Evolutionary conservation across 2,888 invertebrate species (phyloP).

Genomic region (Scaptomyza tumidula): DNA sequence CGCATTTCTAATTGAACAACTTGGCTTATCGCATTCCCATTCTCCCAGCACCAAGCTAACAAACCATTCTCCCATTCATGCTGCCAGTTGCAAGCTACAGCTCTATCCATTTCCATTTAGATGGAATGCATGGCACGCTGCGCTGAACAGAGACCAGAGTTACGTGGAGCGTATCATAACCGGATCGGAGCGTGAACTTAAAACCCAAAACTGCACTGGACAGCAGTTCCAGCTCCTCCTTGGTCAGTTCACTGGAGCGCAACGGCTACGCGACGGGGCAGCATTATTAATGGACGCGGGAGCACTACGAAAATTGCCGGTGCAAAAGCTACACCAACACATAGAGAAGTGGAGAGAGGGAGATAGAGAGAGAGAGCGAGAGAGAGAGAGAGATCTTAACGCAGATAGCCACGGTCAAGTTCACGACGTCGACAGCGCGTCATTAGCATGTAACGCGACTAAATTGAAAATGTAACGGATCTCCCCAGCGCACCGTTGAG

Average conservation of each 20-base stretch:
- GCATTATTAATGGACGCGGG: slow-evolving; percentile 71
- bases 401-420: slow-evolving; percentile 84
- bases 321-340: slow-evolving; percentile 38
- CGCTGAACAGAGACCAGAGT: slow-evolving; percentile 61
- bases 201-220: slow-evolving; percentile 65
- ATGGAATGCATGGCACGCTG: slow-evolving; percentile 77
- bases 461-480: slow-evolving; percentile 83
- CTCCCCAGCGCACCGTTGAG: slow-evolving; percentile 27
- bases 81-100: slow-evolving; percentile 8
- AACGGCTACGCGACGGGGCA: slow-evolving; percentile 40
- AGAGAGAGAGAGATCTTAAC: slow-evolving; percentile 56
- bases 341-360: not conserved
- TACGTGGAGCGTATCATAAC: slow-evolving; percentile 74
- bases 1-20: slow-evolving; percentile 72
- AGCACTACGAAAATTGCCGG: slow-evolving; percentile 63
- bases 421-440: slow-evolving; percentile 72
- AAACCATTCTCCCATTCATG: slow-evolving; percentile 27
- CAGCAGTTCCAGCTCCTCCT: slow-evolving; percentile 27
- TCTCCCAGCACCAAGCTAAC: not conserved
- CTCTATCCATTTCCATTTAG: slow-evolving; percentile 72
- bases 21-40: slow-evolving; percentile 61
- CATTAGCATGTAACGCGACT: slow-evolving; percentile 71
- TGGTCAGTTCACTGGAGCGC: slow-evolving; percentile 62
- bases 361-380: not conserved
- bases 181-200: slow-evolving; percentile 78